Base-by-base conservation (phyloP, 2,797 vertebrate species). In the Tangara arthus region DNA sequence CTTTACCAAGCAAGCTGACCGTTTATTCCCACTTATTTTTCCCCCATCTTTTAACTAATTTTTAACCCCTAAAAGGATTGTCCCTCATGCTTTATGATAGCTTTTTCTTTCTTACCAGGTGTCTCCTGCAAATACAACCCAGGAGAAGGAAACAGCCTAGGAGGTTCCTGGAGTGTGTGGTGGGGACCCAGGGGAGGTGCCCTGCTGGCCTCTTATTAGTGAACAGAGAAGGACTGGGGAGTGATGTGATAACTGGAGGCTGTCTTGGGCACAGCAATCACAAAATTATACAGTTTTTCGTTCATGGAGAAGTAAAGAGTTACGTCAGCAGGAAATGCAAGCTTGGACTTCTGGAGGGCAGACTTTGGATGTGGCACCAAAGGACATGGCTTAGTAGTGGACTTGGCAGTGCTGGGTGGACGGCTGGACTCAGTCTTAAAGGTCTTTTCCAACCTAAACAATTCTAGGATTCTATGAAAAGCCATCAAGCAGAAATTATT, bases 1-100 rank as follows among this genome's bases (percentile, higher is more conserved):
- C 24, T 72, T 82, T 90, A 88, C 64, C 76, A 77, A 71, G 72
- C 85, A 94, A 94, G 82, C 77, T 95, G 88, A 95, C 87, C 86
- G 0, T 83, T 92, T 94, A 79, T 88, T 94, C 39, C 80, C 73
- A 72, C 23, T 84, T 90, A 78, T 77, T 95, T 95, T 81, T 1
- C 73, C 15, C 24, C 56, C n/a, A 87, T 94, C 22, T 90, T 94
- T 83, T 56, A 90, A 32, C 53, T 88, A 83, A 12, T 66, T 93
- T 78, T 95, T 96, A 94, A 94, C 87, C 55, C 85, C 34, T 82
- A 28, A 76, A 86, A 86, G 47, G 59, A 71, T 52, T 42, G 2
- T 68, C 28, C 41, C 8, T 83, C 61, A 86, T 61, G 5, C 10
- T 88, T 83, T 55, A 22, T 15, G 22, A 41, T 30, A 78, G 16